Evolutionary conservation across 2,797 vertebrate genomes (phyloP).

Genomic region (Astyanax mexicanus): DNA sequence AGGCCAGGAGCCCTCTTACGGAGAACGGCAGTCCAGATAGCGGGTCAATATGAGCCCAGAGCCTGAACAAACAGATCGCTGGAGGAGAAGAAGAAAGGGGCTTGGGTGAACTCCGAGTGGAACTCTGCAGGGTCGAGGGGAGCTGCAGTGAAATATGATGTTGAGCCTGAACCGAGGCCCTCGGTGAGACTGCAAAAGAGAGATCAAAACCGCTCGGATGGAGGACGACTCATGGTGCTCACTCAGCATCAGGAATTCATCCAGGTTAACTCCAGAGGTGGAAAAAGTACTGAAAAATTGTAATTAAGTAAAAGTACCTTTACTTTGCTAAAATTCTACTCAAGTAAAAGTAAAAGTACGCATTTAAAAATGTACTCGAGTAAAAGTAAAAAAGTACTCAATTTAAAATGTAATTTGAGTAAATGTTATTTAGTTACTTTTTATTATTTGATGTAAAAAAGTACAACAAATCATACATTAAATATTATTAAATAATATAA

Average conservation of each 20-base stretch:
- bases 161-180: conserved; percentile 11
- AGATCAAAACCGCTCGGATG: not conserved
- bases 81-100: conserved; percentile 19
- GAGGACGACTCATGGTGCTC: conserved; percentile 17
- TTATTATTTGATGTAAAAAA: no score
- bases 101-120: conserved; percentile 42
- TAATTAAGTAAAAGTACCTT: no score
- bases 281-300: no score
- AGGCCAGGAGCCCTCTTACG: conserved; percentile 41
- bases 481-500: no score
- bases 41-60: conserved; percentile 26
- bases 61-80: conserved; percentile 54
- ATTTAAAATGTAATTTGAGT: no score
- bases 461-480: no score
- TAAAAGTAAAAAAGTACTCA: no score
- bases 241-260: conserved; percentile 19
- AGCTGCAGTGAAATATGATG: conserved; percentile 20
- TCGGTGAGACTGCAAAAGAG: not conserved
- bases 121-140: conserved; percentile 31
- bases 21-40: conserved; percentile 49
- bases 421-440: no score
- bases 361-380: no score
- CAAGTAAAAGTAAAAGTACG: no score
- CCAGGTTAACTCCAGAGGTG: conserved; percentile 8
- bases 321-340: no score